Evolutionary conservation across 2,113 vertebrate genomes (phyloP).

Genomic region (Daphoenositta chrysoptera): DNA sequence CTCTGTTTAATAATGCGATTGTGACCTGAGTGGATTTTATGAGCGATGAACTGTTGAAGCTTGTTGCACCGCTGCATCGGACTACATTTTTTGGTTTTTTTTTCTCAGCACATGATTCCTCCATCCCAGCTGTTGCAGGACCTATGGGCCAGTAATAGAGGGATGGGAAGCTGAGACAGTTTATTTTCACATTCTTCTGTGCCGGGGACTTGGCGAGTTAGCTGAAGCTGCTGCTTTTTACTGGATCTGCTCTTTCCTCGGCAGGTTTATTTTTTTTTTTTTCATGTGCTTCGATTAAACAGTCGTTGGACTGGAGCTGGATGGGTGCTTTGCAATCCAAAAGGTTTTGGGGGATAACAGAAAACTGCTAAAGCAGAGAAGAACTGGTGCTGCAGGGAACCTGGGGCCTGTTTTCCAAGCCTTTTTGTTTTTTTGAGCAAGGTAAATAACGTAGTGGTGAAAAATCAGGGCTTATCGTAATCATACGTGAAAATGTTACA

Average conservation of each 20-base stretch:
- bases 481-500: neutral
- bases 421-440: constrained; percentile 48
- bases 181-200: constrained; percentile 21
- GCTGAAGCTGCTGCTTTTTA: constrained; percentile 29
- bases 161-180: constrained; percentile 32
- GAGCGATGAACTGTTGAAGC: constrained; percentile 4
- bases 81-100: neutral
- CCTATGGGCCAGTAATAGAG: neutral
- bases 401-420: constrained; percentile 26
- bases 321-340: constrained; percentile 14
- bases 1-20: neutral
- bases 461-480: neutral
- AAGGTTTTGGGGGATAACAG: neutral
- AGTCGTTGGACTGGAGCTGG: neutral
- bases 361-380: constrained; percentile 10
- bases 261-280: constrained; percentile 1
- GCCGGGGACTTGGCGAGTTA: neutral
- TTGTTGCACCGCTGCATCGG: neutral
- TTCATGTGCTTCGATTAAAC: neutral
- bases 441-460: constrained; percentile 39
- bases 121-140: neutral
- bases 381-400: constrained; percentile 39
- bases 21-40: constrained; percentile 43
- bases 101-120: neutral
- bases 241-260: neutral